These are phyloP conservation scores for Cistogaster globosa DNA, from an alignment of 2,888 invertebrate genomes.

Conservation along the genomic window DNA sequence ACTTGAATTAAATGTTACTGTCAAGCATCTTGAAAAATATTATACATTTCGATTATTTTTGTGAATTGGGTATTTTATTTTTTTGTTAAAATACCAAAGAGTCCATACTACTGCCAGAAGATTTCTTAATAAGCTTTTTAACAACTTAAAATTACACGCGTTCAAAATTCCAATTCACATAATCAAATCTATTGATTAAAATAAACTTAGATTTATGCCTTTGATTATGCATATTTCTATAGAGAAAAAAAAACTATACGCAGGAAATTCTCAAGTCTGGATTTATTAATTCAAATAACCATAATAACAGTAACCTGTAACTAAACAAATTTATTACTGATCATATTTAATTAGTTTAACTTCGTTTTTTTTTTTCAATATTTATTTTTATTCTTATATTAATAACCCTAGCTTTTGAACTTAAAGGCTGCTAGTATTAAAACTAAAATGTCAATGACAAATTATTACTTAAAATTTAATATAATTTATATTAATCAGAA, in stretches of 20 bases:
- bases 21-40: conserved; percentile 29
- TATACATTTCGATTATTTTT: conserved; percentile 62
- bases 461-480: conserved; percentile 16
- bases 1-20: conserved; percentile 40
- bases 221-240: conserved; percentile 64
- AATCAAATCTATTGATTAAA: conserved; percentile 42
- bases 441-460: conserved; percentile 8
- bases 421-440: conserved; percentile 64
- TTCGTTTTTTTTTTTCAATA: conserved; percentile 15
- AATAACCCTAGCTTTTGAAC: conserved; percentile 31
- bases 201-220: conserved; percentile 59
- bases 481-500: conserved; percentile 16
- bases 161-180: conserved; percentile 70
- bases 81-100: conserved; percentile 80
- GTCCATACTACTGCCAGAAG: conserved; percentile 83
- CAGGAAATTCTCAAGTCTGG: conserved; percentile 74
- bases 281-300: conserved; percentile 54
- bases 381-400: conserved; percentile 18
- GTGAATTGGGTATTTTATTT: conserved; percentile 78
- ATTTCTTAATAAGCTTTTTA: conserved; percentile 82
- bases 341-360: conserved; percentile 62
- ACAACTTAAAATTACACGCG: conserved; percentile 63
- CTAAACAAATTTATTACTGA: conserved; percentile 49
- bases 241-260: conserved; percentile 41
- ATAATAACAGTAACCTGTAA: conserved; percentile 35